Evolutionary conservation across 2,113 vertebrate genomes (phyloP).

Genomic region (Passer domesticus): DNA sequence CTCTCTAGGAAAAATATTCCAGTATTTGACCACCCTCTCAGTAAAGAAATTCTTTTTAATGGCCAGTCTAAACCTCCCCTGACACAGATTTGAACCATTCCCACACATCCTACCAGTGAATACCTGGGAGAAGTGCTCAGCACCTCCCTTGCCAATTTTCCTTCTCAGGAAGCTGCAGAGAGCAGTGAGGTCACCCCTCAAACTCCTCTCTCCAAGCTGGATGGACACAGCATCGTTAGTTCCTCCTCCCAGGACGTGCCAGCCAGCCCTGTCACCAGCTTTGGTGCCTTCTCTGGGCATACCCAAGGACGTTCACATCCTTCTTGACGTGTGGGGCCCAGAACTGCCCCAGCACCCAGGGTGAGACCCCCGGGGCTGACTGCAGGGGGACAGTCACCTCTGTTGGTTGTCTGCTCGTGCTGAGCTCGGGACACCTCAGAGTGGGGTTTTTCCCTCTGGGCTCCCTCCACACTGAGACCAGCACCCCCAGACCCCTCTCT

Average conservation of each 20-base stretch:
- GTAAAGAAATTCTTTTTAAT: background rate
- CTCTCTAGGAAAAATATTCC: background rate
- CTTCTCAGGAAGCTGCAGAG: background rate
- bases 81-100: background rate
- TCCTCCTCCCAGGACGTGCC: background rate
- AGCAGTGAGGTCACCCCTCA: background rate
- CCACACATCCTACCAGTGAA: rapidly evolving
- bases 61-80: background rate
- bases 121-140: background rate
- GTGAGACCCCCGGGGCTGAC: no score
- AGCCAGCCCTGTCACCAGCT: background rate
- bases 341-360: background rate
- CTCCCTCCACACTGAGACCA: background rate
- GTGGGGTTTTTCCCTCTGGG: background rate
- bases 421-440: background rate
- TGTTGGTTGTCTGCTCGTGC: rapidly evolving
- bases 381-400: rapidly evolving
- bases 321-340: rapidly evolving
- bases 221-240: rapidly evolving
- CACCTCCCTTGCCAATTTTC: background rate
- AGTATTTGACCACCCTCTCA: background rate
- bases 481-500: background rate
- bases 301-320: no score
- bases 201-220: background rate
- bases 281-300: rapidly evolving